Base-by-base conservation (phyloP, 2,797 vertebrate species). In the Xenentodon cancila region DNA sequence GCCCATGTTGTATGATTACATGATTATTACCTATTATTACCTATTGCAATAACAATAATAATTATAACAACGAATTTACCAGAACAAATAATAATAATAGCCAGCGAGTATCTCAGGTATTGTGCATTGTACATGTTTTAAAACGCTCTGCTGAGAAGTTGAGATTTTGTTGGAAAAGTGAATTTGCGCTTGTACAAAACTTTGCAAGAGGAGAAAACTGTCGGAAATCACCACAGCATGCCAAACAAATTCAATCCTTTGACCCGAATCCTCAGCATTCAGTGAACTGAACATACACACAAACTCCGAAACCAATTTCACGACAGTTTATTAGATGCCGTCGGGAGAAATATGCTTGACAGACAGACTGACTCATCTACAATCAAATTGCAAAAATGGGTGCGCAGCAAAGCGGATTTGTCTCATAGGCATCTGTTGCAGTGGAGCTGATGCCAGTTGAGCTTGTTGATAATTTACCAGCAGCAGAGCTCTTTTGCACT, bases 401-500 rank as follows among this genome's bases (percentile, higher is more conserved):
- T 48, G 13, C 22, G 57, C 57, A 72, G 64, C 59, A 80, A 80
- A 89, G 81, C 58, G 32, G 82, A 86, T 87, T 84, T 84, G 79
- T 80, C 79, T 86, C 80, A 71, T 80, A 71, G 79, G 77, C 85
- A 89, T 88, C 88, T 90, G 88, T 81, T 84, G 73, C 59, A 53
- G 79, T 49, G 15, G 20, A 78, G 50, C 47, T 34, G 68, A 80
- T 86, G 84, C 87, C 84, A 87, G 67, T 64, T 56, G 69, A 81
- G 61, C 82, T 68, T 84, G 77, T 85, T 85, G 68, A 68, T 83
- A 80, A 82, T 80, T 82, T 68, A 68, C 42, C 44, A 73, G 69
- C 53, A 73, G 73, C 61, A 72, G 70, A 65, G 56, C 73, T 68
- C 43, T 54, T 32, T 72, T 56, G 66, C 65, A 66, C 58, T 71